phyloP scores from a whole-genome alignment of 2,797 vertebrate species.

The Melanotaenia trifasciata region DNA sequence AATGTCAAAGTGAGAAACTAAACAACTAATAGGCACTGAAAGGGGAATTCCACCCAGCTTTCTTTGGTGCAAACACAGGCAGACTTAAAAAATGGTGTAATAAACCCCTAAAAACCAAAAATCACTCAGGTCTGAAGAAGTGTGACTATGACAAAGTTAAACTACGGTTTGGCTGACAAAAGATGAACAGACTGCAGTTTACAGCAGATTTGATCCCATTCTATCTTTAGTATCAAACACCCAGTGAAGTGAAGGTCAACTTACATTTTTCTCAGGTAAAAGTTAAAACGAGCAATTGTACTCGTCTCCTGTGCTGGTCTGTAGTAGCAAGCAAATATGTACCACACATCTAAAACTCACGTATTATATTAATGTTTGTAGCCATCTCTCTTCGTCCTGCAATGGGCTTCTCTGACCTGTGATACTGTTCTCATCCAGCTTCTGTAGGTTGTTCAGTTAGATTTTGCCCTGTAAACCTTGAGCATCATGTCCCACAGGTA shows the following conservation, averaged over 20 bases:
- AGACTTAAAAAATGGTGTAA: slow-evolving; percentile 2
- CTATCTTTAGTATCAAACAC: background rate
- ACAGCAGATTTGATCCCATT: background rate
- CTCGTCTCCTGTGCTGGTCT: background rate
- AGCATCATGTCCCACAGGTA: background rate
- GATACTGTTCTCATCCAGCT: background rate
- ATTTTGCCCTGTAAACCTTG: background rate
- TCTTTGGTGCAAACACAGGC: slow-evolving; percentile 9
- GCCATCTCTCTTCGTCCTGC: background rate
- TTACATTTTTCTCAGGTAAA: background rate
- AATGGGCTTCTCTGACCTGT: background rate
- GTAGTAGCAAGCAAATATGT: background rate
- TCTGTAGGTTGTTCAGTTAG: background rate
- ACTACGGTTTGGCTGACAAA: background rate
- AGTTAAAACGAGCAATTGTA: background rate
- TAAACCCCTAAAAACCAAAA: slow-evolving; percentile 2
- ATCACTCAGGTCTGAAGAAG: background rate
- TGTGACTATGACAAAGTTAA: background rate
- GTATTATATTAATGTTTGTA: background rate
- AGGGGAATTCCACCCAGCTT: slow-evolving; percentile 50
- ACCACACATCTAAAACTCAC: background rate
- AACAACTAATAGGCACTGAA: slow-evolving; percentile 5
- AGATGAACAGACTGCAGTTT: background rate
- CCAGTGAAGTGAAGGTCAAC: background rate
- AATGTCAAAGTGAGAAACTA: slow-evolving; percentile 15